Evolutionary conservation across 1,140 invertebrate genomes (phyloP), one percentile per base, ranked within the genome.

Genomic region (Drosophila mauritiana): DNA sequence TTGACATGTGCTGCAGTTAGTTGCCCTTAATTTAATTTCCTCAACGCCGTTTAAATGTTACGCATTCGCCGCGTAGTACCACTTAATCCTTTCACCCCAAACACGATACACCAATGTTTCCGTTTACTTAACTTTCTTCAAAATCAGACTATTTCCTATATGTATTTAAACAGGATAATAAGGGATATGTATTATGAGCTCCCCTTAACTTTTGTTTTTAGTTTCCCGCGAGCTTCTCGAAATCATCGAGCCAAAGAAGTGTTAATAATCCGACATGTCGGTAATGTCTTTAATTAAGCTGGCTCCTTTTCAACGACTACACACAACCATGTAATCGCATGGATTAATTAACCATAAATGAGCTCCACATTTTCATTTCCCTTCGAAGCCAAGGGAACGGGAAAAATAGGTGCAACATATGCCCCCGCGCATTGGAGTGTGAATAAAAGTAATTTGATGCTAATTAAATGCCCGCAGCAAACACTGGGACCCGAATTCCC

Each of bases 391-490:
- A 10, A 31, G 15, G 13, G 17, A 17, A 40, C 8, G 43, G 20
- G 48, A 52, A 45, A 40, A 39, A 51, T 54, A 48, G 67, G 63
- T 82, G 83, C 59, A 76, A 64, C 77, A 62, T 46, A 40, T 65
- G 62, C 40, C 27, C 40, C 25, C 2, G 36, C 37, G 51, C 75
- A 86, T 55, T 89, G 80, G 37, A 51, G 64, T 80, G 84, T 80
- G 65, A 89, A 84, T 78, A 80, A 80, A 89, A 84, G 80, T 88
- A 88, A 88, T 88, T 84, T 78, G 79, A 88, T 88, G 84, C 80
- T 88, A 88, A 88, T 88, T 88, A 88, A 84, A 67, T 77, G 79
- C 67, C 56, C 67, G 70, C 58, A 75, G 65, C 42, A 61, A 76
- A 58, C 58, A 64, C 48, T 40, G 12, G 63, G 31, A 55, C 20